These are phyloP conservation scores for Syngnathus typhle DNA, from an alignment of 2,113 vertebrate species.

Conservation along the genomic window DNA sequence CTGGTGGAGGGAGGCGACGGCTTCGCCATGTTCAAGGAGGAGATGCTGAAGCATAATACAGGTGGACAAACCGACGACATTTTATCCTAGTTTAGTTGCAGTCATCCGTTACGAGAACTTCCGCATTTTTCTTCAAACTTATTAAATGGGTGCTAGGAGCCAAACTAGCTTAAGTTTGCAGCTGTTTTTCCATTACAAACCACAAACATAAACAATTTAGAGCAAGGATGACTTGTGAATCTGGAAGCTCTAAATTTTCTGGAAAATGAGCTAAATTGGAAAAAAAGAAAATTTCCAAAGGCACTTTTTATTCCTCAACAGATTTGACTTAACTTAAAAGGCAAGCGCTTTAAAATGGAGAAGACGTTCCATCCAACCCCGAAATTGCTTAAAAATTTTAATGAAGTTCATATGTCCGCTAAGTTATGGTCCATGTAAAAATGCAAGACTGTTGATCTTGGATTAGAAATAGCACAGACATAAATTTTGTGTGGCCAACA, in stretches of 20 bases:
- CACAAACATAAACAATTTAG: too few species aligned
- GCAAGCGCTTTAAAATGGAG: not conserved
- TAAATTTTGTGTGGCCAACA: too few species aligned
- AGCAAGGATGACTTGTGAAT: too few species aligned
- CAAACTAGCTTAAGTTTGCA: too few species aligned
- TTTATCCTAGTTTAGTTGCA: not conserved
- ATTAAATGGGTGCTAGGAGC: too few species aligned
- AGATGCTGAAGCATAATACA: constrained; percentile 76
- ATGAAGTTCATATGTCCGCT: not conserved
- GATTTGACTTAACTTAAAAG: not conserved
- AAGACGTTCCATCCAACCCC: not conserved
- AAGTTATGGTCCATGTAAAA: not conserved
- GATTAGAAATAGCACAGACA: too few species aligned
- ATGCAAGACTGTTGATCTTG: not conserved
- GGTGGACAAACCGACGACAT: constrained; percentile 61
- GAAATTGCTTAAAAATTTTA: not conserved
- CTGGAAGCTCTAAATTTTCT: too few species aligned
- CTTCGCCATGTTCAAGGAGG: constrained; percentile 77
- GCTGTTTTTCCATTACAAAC: too few species aligned
- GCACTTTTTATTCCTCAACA: not conserved
- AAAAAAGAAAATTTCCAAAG: not conserved
- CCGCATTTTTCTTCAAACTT: too few species aligned
- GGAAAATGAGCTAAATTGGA: too few species aligned
- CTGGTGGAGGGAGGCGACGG: constrained; percentile 79
- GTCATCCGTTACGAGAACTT: too few species aligned